phyloP scores from a whole-genome alignment of 2,113 vertebrate genomes.

The Otus sunia region DNA sequence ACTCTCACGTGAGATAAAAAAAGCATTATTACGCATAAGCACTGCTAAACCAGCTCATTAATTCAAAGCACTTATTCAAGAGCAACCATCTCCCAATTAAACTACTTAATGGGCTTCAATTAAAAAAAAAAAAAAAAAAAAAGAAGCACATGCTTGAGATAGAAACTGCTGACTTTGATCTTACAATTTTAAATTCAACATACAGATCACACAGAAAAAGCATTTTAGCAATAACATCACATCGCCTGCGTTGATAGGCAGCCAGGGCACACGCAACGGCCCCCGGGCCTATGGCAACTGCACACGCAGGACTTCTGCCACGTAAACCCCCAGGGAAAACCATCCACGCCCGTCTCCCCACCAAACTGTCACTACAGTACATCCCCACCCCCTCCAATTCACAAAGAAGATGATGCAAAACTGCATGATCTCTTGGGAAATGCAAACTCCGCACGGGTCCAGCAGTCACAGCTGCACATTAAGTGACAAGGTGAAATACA shows the following conservation, averaged over 20 bases:
- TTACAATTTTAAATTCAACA: neutral
- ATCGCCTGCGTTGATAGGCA: accelerated
- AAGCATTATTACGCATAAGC: neutral
- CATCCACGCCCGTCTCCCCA: accelerated
- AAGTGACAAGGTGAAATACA: neutral
- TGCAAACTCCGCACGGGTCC: neutral
- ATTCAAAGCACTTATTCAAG: neutral
- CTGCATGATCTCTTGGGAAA: neutral
- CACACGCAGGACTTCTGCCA: neutral
- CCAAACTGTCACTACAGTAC: neutral
- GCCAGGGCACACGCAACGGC: accelerated
- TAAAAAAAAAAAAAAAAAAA: neutral
- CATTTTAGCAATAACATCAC: accelerated
- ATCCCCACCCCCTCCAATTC: accelerated
- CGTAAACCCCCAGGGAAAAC: accelerated
- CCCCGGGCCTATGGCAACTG: accelerated
- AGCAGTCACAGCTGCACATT: neutral
- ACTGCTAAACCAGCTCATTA: neutral
- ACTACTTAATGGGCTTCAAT: neutral
- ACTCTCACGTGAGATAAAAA: accelerated
- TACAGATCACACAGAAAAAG: accelerated
- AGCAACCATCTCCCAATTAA: neutral
- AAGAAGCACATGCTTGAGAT: neutral
- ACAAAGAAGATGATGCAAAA: neutral
- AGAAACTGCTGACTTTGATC: neutral